phyloP scores from a whole-genome alignment of 1,140 invertebrate genomes.

The Eurosta solidaginis region DNA sequence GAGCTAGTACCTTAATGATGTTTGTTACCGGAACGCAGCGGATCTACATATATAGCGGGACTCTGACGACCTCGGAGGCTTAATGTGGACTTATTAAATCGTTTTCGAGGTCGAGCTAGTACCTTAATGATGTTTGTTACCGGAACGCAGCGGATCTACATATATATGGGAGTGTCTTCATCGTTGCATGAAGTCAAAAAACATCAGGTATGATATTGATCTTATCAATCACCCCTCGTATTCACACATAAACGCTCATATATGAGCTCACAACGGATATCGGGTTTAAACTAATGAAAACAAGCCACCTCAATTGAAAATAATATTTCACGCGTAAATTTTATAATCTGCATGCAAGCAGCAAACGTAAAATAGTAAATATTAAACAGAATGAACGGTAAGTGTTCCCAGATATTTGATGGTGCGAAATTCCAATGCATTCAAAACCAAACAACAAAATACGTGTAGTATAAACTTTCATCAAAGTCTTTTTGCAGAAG shows the following conservation, averaged over 20 bases:
- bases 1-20: too few species aligned
- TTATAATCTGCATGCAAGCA: slow-evolving; percentile 1
- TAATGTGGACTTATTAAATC: too few species aligned
- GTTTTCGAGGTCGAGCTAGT: too few species aligned
- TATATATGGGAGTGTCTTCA: too few species aligned
- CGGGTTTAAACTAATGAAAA: slow-evolving; percentile 24
- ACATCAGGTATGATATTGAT: too few species aligned
- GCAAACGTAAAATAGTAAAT: background rate
- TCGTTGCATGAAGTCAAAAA: too few species aligned
- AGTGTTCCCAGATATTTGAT: background rate
- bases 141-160: too few species aligned
- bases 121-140: too few species aligned
- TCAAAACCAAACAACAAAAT: background rate
- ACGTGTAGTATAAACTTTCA: background rate
- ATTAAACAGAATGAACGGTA: background rate
- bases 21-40: too few species aligned
- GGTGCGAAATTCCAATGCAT: slow-evolving; percentile 12
- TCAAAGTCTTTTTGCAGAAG: background rate
- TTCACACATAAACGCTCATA: background rate
- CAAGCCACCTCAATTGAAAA: background rate
- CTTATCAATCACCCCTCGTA: too few species aligned
- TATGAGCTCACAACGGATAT: background rate
- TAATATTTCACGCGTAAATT: slow-evolving; percentile 13
- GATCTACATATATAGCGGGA: too few species aligned
- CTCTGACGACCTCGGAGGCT: too few species aligned